Evolutionary conservation across 2,113 vertebrate species (phyloP), one percentile per base, ranked within the genome.

Genomic region (Electrona antarctica): DNA sequence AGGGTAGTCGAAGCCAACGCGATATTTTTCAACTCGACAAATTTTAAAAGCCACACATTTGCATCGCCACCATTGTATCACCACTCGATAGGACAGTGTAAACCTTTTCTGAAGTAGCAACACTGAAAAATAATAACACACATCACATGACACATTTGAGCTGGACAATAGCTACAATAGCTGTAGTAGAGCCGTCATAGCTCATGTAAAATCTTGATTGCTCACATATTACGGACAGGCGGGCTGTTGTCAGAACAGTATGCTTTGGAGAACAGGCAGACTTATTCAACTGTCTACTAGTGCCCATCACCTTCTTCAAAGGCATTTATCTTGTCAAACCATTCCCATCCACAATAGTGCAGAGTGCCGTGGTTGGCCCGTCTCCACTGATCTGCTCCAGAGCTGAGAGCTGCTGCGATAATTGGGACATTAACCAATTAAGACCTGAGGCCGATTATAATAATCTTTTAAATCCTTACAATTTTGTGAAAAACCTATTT

Each of bases 361-460:
- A 74, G 47, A 63, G 62, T 89, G 77, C 60, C 13, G 56, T 54
- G 69, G 76, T 79, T 84, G 84, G 77, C 85, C 82, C 81, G 68
- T 86, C 81, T 87, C 84, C 84, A 92, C 88, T 91, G 88, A 93
- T 91, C 87, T 75, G 77, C 78, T 87, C 71, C 81, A 83, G 67
- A 82, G 82, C 81, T 41, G 33, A 41, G 33, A 41, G 33, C 33
- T 41, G 33, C 33, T 73, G 79, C 71, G 76, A 89, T 91, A 92
- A 91, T 91, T 92, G 88, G 79, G 10, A 84, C 73, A 89, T 92
- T 91, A 21, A 21, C 21, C 21, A 21, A 21, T 21, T 21, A 21
- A 21, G 21, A 21, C 21, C 21, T 21, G 21, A 21, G 21, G 21
- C 21, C 21, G 21, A 21, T 21, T 21, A 1, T 21, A 21, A 21